Percentiles rank a stretch among this genome's conserved stretches.
Conservation (phyloP, 2,113 vertebrate genomes). For the Coregonus clupeaformis region DNA sequence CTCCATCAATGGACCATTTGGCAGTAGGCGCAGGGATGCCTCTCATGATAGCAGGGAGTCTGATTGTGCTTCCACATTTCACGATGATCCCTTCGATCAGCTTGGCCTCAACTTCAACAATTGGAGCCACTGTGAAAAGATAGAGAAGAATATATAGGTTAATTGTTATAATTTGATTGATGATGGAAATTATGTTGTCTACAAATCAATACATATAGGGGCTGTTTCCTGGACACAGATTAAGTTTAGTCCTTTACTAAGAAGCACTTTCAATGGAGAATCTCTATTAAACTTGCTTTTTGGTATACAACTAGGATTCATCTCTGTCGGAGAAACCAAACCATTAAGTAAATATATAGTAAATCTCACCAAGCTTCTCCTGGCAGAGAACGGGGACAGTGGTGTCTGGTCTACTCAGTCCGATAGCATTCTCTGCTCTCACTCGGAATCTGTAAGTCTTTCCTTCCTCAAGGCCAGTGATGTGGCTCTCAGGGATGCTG, state of each 20-base stretch:
- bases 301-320: too few relatives aligned
- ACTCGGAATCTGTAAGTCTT: conserved; percentile 97
- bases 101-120: conserved; percentile 91
- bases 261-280: too few relatives aligned
- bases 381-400: conserved; percentile 96
- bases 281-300: too few relatives aligned
- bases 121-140: conserved; percentile 83
- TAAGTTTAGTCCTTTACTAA: too few relatives aligned
- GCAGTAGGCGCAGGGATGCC: conserved; percentile 89
- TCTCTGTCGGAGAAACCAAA: background rate
- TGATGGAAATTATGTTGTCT: too few relatives aligned
- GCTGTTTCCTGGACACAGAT: too few relatives aligned
- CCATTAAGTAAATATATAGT: background rate
- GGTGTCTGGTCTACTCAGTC: conserved; percentile 92
- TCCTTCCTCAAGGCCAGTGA: conserved; percentile 92
- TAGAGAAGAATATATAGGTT: conserved; percentile 23
- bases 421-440: conserved; percentile 91
- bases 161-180: conserved; percentile 16
- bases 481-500: conserved; percentile 88
- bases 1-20: conserved; percentile 89
- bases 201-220: too few relatives aligned
- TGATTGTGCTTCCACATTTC: conserved; percentile 93
- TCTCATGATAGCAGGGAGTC: conserved; percentile 94
- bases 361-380: conserved; percentile 89
- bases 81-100: conserved; percentile 95